These are phyloP conservation scores for Syrista parreyssii DNA, from an alignment of 2,888 invertebrate species.

Conservation along the genomic window DNA sequence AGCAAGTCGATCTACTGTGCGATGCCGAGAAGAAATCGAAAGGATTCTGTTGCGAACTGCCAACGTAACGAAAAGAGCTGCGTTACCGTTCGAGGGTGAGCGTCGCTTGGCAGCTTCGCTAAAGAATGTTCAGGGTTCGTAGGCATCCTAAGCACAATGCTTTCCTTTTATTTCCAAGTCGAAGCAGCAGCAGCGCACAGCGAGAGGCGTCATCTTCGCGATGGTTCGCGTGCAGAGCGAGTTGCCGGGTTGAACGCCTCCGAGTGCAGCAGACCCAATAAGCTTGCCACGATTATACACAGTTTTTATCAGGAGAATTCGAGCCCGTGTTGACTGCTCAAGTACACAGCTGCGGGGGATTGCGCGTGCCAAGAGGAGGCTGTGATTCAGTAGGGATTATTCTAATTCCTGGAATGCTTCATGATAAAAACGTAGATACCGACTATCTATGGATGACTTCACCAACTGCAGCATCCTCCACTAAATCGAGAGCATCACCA, in stretches of 20 bases:
- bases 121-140: constrained; percentile 40
- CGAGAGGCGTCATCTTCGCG: constrained; percentile 22
- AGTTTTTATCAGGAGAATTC: not conserved
- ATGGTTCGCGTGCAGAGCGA: constrained; percentile 44
- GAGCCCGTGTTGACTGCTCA: no score
- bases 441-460: not conserved
- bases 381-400: not conserved
- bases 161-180: constrained; percentile 44
- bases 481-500: not conserved
- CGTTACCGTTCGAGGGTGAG: not conserved
- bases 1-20: no score
- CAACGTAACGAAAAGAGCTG: not conserved
- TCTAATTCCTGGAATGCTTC: not conserved
- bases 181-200: constrained; percentile 25
- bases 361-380: no score
- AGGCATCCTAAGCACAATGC: constrained; percentile 36
- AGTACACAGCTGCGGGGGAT: no score
- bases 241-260: constrained; percentile 61
- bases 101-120: not conserved
- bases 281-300: constrained; percentile 13
- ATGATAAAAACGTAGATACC: not conserved
- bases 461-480: not conserved
- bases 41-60: not conserved
- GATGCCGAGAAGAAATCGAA: not conserved
- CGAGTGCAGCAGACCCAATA: constrained; percentile 59